Conservation (phyloP, 2,797 vertebrate genomes). For the Telmatherina bonti region DNA sequence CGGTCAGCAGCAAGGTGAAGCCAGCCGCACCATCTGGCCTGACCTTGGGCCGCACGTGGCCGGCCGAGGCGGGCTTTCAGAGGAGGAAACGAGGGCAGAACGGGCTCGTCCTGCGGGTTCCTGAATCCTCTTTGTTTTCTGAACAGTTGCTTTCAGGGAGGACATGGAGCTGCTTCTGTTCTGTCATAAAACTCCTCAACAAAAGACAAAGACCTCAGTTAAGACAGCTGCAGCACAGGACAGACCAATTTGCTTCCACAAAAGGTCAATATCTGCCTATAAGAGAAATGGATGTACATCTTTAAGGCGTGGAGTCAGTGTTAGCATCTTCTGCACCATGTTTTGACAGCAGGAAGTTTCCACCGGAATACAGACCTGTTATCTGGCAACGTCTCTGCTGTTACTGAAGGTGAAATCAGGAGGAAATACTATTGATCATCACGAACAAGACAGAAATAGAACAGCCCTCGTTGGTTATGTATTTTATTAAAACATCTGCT, state of each 20-base stretch:
- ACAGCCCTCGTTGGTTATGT: neutral
- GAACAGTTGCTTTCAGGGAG: neutral
- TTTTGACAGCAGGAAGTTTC: no score
- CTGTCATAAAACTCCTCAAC: neutral
- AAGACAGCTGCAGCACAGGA: no score
- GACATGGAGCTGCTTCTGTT: neutral
- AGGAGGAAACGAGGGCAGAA: conserved; percentile 15
- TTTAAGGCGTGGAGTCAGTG: no score
- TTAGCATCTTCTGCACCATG: no score
- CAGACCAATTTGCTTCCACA: neutral
- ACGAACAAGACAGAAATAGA: neutral
- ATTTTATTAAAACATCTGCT: no score
- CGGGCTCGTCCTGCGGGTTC: neutral
- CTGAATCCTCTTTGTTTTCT: neutral
- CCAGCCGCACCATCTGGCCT: conserved; percentile 79
- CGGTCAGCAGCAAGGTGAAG: conserved; percentile 82
- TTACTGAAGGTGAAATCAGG: neutral
- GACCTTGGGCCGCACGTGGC: conserved; percentile 69
- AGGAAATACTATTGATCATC: neutral
- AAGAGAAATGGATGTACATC: no score
- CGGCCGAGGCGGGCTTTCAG: conserved; percentile 25
- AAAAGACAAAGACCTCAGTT: no score
- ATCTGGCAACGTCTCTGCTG: neutral
- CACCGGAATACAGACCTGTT: no score
- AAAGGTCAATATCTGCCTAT: neutral